Conservation (phyloP, 2,888 invertebrate species). For the Machimus rusticus region DNA sequence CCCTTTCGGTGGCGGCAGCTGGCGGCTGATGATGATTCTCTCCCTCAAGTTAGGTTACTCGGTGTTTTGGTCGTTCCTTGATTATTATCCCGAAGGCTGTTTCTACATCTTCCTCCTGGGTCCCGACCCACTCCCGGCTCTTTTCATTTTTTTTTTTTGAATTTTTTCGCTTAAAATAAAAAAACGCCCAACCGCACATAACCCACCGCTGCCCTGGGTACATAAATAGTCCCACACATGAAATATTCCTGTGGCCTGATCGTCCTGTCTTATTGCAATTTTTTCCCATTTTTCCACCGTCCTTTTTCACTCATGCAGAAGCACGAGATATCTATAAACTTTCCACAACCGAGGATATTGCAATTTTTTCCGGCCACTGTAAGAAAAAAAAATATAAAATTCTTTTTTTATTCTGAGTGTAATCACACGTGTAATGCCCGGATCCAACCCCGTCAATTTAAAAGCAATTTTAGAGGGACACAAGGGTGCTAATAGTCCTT, state of each 20-base stretch:
- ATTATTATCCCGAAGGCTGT: constrained; percentile 40
- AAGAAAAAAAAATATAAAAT: background rate
- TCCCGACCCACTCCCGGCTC: background rate
- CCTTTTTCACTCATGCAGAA: background rate
- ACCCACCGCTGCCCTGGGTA: background rate
- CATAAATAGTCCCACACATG: constrained; percentile 9
- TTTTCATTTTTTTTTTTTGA: background rate
- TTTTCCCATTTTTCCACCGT: background rate
- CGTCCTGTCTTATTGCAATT: constrained; percentile 30
- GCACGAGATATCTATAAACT: constrained; percentile 30
- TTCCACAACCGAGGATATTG: constrained; percentile 12
- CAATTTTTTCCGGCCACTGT: background rate
- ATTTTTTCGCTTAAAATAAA: background rate
- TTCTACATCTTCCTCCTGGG: background rate
- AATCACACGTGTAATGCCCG: constrained; percentile 39
- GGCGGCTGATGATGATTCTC: constrained; percentile 54
- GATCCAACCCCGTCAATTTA: constrained; percentile 45
- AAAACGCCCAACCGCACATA: background rate
- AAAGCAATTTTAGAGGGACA: constrained; percentile 35
- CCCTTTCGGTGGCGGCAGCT: constrained; percentile 53
- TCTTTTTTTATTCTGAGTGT: constrained; percentile 1
- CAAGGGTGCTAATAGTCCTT: constrained; percentile 46
- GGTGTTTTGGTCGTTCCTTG: constrained; percentile 29
- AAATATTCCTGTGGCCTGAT: constrained; percentile 31
- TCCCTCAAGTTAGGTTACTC: constrained; percentile 38